Percentiles rank a stretch among this genome's conserved stretches.
Evolutionary conservation across 1,140 invertebrate genomes (phyloP).

Genomic region (Drosophila bocki): DNA sequence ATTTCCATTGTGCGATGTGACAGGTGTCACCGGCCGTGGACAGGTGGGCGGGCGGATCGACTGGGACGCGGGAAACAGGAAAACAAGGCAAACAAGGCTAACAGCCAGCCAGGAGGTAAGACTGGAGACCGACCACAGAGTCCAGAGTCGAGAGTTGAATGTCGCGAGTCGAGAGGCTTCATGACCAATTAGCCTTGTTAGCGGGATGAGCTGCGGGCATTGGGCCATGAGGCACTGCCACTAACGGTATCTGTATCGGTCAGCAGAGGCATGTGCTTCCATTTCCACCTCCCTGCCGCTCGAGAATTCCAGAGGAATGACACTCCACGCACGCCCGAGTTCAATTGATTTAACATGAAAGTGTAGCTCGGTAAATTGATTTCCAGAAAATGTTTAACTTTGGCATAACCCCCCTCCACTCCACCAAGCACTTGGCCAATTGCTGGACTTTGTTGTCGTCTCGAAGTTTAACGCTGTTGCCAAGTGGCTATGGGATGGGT

Average conservation of each 20-base stretch:
- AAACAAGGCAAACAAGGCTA: conserved; percentile 21
- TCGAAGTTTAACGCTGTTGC: conserved; percentile 65
- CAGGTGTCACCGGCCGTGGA: conserved; percentile 72
- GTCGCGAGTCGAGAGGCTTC: conserved; percentile 62
- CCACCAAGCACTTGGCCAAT: conserved; percentile 41
- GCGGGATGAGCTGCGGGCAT: conserved; percentile 75
- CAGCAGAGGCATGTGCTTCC: conserved; percentile 21
- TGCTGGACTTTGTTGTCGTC: conserved; percentile 23
- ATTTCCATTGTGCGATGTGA: conserved; percentile 83
- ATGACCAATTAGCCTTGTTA: conserved; percentile 84
- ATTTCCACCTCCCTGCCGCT: neutral
- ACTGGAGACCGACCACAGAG: conserved; percentile 11
- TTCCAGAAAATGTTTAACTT: conserved; percentile 73
- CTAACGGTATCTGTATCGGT: conserved; percentile 60
- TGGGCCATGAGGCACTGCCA: conserved; percentile 54
- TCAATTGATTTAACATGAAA: conserved; percentile 84
- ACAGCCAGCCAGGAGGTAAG: conserved; percentile 11
- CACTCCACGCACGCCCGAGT: conserved; percentile 78
- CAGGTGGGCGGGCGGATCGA: conserved; percentile 46
- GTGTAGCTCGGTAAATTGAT: conserved; percentile 80
- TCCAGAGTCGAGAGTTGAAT: conserved; percentile 21
- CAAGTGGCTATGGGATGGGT: conserved; percentile 39
- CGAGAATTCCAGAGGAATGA: conserved; percentile 52
- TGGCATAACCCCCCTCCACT: conserved; percentile 28
- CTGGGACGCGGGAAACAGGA: conserved; percentile 17